Evolutionary conservation across 2,113 vertebrate species (phyloP).

Genomic region (Saguinus imperator): DNA sequence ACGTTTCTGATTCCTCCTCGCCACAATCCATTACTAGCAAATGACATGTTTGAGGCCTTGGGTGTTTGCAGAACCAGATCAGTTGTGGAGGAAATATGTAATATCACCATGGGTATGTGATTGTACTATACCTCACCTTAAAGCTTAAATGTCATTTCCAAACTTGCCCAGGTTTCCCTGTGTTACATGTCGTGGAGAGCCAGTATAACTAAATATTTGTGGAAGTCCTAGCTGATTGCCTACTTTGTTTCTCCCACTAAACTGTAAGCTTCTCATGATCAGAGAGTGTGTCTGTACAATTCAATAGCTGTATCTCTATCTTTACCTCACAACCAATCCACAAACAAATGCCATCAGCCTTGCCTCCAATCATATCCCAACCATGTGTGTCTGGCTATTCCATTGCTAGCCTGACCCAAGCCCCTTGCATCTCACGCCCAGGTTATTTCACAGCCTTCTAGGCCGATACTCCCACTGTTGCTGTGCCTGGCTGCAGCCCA

Average conservation of each 20-base stretch:
- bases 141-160: neutral
- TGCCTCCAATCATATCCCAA: neutral
- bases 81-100: neutral
- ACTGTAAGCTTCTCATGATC: neutral
- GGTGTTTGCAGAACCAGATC: neutral
- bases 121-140: neutral
- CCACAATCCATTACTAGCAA: neutral
- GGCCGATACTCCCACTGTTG: neutral
- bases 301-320: neutral
- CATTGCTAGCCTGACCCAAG: neutral
- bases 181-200: neutral
- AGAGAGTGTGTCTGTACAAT: neutral
- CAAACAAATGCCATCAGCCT: neutral
- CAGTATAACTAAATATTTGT: neutral
- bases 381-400: neutral
- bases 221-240: neutral
- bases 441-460: neutral
- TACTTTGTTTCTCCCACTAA: neutral
- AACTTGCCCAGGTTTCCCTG: neutral
- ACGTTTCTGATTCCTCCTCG: neutral
- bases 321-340: neutral
- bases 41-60: neutral
- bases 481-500: neutral
- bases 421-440: neutral
- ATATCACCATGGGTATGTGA: neutral